phyloP scores from a whole-genome alignment of 1,140 invertebrate genomes.

The Hypothenemus hampei region DNA sequence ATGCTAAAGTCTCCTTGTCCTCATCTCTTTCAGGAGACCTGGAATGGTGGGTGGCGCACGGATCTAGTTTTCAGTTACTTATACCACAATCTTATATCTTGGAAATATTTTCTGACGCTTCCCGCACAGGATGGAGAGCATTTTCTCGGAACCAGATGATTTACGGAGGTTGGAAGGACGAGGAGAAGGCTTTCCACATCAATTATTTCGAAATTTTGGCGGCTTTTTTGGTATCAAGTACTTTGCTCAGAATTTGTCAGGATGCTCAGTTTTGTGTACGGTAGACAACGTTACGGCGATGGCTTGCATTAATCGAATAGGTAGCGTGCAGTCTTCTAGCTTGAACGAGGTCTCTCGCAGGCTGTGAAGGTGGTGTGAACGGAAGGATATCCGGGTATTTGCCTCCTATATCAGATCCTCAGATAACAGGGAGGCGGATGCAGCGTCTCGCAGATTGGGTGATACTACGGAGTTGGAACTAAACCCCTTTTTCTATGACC shows the following conservation, averaged over 20 bases:
- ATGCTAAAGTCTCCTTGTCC: neutral
- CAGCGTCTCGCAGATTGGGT: conserved; percentile 25
- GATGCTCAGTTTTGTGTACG: conserved; percentile 29
- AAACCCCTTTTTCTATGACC: conserved; percentile 1
- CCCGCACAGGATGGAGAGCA: conserved; percentile 1
- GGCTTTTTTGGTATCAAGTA: conserved; percentile 1
- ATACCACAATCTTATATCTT: neutral
- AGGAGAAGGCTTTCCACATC: neutral
- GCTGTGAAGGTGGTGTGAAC: conserved; percentile 34
- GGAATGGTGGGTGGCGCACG: conserved; percentile 7
- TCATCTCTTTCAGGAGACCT: neutral
- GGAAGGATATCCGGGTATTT: conserved; percentile 27
- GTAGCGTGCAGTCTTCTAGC: conserved; percentile 24
- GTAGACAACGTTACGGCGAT: conserved; percentile 37
- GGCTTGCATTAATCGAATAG: conserved; percentile 34
- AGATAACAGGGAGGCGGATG: conserved; percentile 30
- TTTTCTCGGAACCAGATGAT: neutral
- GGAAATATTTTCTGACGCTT: conserved; percentile 6
- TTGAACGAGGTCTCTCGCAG: conserved; percentile 22
- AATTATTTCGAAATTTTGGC: conserved; percentile 7
- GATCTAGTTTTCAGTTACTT: neutral
- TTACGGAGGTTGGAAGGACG: neutral
- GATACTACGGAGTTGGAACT: conserved; percentile 27
- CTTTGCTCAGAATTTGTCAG: neutral
- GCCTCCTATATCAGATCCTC: conserved; percentile 32